These are phyloP conservation scores for Poeciliopsis gracilis DNA, from an alignment of 2,797 vertebrate genomes.

Conservation along the genomic window DNA sequence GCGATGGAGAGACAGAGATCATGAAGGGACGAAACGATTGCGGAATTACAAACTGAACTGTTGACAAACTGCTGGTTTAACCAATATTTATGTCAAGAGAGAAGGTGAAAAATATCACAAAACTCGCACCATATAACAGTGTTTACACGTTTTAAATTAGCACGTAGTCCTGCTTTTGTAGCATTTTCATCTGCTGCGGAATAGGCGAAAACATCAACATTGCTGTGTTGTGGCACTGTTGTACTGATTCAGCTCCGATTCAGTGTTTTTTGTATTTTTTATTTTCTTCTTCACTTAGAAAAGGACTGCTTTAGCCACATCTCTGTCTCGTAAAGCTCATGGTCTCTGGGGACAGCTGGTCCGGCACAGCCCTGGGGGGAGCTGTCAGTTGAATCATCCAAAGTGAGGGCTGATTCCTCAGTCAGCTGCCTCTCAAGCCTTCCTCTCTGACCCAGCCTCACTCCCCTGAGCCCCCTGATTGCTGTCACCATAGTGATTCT, in stretches of 20 bases:
- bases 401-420: slow-evolving; percentile 81
- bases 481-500: slow-evolving; percentile 87
- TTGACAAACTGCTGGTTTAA: slow-evolving; percentile 40
- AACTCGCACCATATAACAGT: slow-evolving; percentile 26
- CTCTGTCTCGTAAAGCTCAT: slow-evolving; percentile 55
- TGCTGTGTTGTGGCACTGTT: slow-evolving; percentile 28
- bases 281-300: slow-evolving; percentile 16
- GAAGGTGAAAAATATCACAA: slow-evolving; percentile 30
- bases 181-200: slow-evolving; percentile 24
- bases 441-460: slow-evolving; percentile 72
- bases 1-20: slow-evolving; percentile 37
- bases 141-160: slow-evolving; percentile 58
- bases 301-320: slow-evolving; percentile 55
- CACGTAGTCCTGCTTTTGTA: slow-evolving; percentile 33
- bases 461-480: slow-evolving; percentile 81
- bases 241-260: slow-evolving; percentile 32
- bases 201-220: slow-evolving; percentile 30
- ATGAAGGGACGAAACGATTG: slow-evolving; percentile 29
- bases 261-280: slow-evolving; percentile 12
- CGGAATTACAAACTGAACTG: slow-evolving; percentile 34
- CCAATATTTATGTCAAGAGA: slow-evolving; percentile 35
- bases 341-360: slow-evolving; percentile 65
- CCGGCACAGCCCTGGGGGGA: slow-evolving; percentile 65
- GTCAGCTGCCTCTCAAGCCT: slow-evolving; percentile 83
- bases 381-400: slow-evolving; percentile 83